phyloP scores from a whole-genome alignment of 2,797 vertebrate species.

The Tolypeutes matacus region DNA sequence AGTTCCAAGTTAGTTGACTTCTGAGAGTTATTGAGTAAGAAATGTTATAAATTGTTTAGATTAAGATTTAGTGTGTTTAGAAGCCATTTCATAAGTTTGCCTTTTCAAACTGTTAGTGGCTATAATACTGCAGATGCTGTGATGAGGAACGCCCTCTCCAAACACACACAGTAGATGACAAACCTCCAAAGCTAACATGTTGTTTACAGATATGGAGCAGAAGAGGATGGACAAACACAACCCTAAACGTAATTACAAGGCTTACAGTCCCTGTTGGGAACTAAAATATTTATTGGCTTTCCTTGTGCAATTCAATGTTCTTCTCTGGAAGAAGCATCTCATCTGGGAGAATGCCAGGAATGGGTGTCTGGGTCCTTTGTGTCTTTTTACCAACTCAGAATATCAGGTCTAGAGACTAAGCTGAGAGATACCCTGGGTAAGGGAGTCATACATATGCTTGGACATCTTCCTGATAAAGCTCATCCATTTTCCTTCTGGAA shows the following conservation, averaged over 20 bases:
- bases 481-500: slow-evolving; percentile 49
- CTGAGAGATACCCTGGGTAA: background rate
- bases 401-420: background rate
- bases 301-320: slow-evolving; percentile 79
- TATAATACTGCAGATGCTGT: slow-evolving; percentile 69
- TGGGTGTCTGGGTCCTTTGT: slow-evolving; percentile 53
- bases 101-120: slow-evolving; percentile 73
- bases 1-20: slow-evolving; percentile 75
- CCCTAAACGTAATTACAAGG: slow-evolving; percentile 69
- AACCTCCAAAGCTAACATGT: slow-evolving; percentile 66
- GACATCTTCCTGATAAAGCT: slow-evolving; percentile 16
- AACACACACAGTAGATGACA: slow-evolving; percentile 70
- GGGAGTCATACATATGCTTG: background rate
- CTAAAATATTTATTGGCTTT: slow-evolving; percentile 81
- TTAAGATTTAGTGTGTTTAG: slow-evolving; percentile 81
- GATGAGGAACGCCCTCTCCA: slow-evolving; percentile 63
- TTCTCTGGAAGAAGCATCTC: slow-evolving; percentile 71
- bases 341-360: slow-evolving; percentile 67
- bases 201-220: slow-evolving; percentile 79
- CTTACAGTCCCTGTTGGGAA: slow-evolving; percentile 64
- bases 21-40: slow-evolving; percentile 83
- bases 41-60: slow-evolving; percentile 83
- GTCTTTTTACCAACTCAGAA: slow-evolving; percentile 53
- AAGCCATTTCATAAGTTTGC: slow-evolving; percentile 81
- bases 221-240: slow-evolving; percentile 66